phyloP scores from a whole-genome alignment of 92 coral and sea anemone species.

The Micromussa lordhowensis region DNA sequence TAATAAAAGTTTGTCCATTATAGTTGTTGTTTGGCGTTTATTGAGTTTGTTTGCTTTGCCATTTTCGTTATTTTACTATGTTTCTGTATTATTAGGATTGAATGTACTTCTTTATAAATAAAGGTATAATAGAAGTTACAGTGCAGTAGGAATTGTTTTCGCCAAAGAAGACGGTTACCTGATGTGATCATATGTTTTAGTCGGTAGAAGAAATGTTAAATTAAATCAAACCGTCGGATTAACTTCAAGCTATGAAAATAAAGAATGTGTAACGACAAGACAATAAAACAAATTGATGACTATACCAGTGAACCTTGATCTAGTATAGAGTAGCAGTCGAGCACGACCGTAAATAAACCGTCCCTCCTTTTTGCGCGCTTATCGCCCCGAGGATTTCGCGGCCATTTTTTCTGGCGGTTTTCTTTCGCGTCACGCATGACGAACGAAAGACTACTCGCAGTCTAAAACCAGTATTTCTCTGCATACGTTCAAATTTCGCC shows the following conservation, averaged over 20 bases:
- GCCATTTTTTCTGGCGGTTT: too few relatives aligned
- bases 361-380: too few relatives aligned
- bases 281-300: slow-evolving; percentile 1
- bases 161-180: background rate
- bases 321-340: too few relatives aligned
- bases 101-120: background rate
- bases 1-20: slow-evolving; percentile 27
- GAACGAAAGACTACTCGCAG: too few relatives aligned
- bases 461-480: too few relatives aligned
- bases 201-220: background rate
- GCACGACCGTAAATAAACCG: too few relatives aligned
- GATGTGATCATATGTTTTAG: background rate
- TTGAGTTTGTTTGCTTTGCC: background rate
- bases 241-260: background rate
- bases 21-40: slow-evolving; percentile 4
- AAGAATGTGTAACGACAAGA: background rate
- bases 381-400: too few relatives aligned
- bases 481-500: too few relatives aligned
- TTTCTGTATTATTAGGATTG: background rate
- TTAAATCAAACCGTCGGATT: background rate
- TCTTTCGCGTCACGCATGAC: too few relatives aligned
- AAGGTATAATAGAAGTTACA: background rate
- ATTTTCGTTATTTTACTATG: background rate
- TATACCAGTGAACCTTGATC: background rate
- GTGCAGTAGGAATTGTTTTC: background rate